These are phyloP conservation scores for Psix sp. DNA, from an alignment of 1,140 invertebrate genomes.

Conservation along the genomic window DNA sequence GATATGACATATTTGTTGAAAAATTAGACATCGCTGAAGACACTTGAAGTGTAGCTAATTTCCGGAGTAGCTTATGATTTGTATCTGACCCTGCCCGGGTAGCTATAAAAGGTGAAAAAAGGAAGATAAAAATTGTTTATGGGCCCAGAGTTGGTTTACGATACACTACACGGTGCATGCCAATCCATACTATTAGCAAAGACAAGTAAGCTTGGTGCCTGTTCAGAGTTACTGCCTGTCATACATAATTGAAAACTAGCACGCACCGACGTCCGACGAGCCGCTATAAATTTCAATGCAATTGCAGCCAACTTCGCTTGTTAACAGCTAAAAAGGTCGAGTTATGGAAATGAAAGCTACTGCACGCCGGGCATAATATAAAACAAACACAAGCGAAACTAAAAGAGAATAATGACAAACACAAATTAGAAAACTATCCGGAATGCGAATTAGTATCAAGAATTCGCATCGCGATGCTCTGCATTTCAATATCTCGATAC, in stretches of 20 bases:
- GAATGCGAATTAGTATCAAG: no score
- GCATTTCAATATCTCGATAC: no score
- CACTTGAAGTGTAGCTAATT: no score
- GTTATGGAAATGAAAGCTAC: constrained; percentile 34
- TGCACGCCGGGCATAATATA: constrained; percentile 20
- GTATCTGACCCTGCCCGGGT: no score
- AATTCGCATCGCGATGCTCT: no score
- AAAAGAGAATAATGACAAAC: constrained; percentile 32
- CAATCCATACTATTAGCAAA: constrained; percentile 28
- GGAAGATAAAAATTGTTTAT: constrained; percentile 9
- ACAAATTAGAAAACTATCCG: constrained; percentile 5
- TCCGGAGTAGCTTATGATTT: no score
- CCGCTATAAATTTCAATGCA: constrained; percentile 62
- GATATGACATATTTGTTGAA: no score
- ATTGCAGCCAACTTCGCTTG: constrained; percentile 57
- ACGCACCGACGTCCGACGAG: constrained; percentile 59
- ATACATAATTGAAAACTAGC: constrained; percentile 65
- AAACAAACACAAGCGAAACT: constrained; percentile 33
- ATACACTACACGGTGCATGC: constrained; percentile 20
- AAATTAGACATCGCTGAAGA: no score
- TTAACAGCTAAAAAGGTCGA: constrained; percentile 40
- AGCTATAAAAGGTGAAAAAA: constrained; percentile 1
- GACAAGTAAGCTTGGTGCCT: constrained; percentile 44
- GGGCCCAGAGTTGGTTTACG: constrained; percentile 5
- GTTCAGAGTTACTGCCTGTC: constrained; percentile 61